Conservation (phyloP, 2,888 invertebrate genomes). For the Rhimphoctona megacephalus region DNA sequence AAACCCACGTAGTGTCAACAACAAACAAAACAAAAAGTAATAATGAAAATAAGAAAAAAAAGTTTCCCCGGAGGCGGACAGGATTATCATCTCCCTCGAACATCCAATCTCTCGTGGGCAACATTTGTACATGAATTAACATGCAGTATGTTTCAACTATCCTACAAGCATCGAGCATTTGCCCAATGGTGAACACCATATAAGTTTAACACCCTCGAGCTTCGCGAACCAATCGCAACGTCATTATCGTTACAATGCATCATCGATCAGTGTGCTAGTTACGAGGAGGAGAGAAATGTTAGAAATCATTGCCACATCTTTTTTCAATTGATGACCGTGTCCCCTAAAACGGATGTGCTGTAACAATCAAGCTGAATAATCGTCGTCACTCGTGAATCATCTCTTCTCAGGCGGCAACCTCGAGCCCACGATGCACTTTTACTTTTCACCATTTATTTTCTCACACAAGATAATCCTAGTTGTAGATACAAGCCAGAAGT, state of each 20-base stretch:
- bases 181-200: constrained; percentile 74
- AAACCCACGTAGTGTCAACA: constrained; percentile 37
- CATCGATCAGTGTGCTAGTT: constrained; percentile 49
- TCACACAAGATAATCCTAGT: neutral
- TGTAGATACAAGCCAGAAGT: neutral
- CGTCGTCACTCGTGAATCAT: constrained; percentile 40
- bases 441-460: neutral
- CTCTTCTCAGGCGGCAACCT: constrained; percentile 15
- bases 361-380: constrained; percentile 35
- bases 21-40: constrained; percentile 2
- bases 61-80: constrained; percentile 77
- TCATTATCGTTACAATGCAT: constrained; percentile 71
- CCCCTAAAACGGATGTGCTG: constrained; percentile 54
- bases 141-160: constrained; percentile 63
- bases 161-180: constrained; percentile 70
- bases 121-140: constrained; percentile 33
- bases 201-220: constrained; percentile 75
- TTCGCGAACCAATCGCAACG: constrained; percentile 66
- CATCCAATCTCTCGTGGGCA: constrained; percentile 59
- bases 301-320: constrained; percentile 58
- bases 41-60: constrained; percentile 38
- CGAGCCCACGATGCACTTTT: constrained; percentile 32
- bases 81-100: constrained; percentile 72
- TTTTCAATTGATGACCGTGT: constrained; percentile 19
- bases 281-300: constrained; percentile 14